Conservation (phyloP, 1,140 invertebrate species). For the Neodiprion fabricii region DNA sequence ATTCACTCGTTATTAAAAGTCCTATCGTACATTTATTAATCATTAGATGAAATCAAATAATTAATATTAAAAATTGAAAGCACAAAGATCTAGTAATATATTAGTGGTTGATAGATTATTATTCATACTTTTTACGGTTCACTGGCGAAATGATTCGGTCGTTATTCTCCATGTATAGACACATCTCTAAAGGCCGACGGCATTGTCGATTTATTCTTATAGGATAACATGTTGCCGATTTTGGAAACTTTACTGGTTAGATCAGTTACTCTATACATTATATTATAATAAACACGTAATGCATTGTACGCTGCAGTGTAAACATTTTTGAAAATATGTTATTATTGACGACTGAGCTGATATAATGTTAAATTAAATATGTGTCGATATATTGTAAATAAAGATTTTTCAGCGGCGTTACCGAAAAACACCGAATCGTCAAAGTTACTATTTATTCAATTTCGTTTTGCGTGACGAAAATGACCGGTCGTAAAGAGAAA, state of each 20-base stretch:
- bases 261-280: constrained; percentile 39
- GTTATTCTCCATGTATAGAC: neutral
- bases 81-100: neutral
- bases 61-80: neutral
- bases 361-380: constrained; percentile 32
- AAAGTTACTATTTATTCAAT: neutral
- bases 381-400: constrained; percentile 50
- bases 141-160: constrained; percentile 2
- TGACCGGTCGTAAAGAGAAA: too few species aligned
- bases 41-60: neutral
- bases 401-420: constrained; percentile 43
- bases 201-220: too few species aligned
- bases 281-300: constrained; percentile 35
- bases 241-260: constrained; percentile 1
- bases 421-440: constrained; percentile 13
- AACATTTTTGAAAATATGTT: constrained; percentile 29
- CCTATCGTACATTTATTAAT: neutral
- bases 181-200: neutral
- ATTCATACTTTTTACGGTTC: neutral
- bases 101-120: constrained; percentile 1
- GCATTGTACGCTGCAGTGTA: constrained; percentile 24
- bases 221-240: neutral
- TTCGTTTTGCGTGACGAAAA: neutral
- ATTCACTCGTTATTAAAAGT: too few species aligned
- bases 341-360: constrained; percentile 40